Evolutionary conservation across 2,113 vertebrate genomes (phyloP), one percentile per base, ranked within the genome.

Genomic region (Hypocryptadius cinnamomeus): DNA sequence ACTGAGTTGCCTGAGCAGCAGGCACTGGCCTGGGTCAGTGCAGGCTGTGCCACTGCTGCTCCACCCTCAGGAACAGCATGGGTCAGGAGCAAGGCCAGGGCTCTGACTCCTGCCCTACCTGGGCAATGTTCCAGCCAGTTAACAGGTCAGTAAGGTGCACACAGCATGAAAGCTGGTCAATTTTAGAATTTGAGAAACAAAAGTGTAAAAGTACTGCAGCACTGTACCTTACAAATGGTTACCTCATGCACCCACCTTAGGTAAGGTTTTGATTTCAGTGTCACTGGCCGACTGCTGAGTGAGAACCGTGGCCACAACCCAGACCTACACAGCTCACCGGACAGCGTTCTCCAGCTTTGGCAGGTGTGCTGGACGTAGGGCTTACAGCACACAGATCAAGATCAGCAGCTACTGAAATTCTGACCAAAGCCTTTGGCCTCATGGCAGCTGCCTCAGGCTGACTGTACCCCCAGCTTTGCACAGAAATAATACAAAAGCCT

Each of bases 181-280:
- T 40, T 78, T 51, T 13, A 57, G 40, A 85, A 40, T 23, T 22
- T 28, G 56, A 84, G 39, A 73, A 89, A 74, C 11, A 2, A 1
- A 51, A 35, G 22, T 23, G n/a, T 24, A 65, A 16, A 64, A 44
- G 1, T 14, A 25, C 63, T 65, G 53, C 40, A 72, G 53, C 16
- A 2, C 3, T 57, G 30, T 7, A 81, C 13, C 17, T 81, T n/a
- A 59, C 48, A 35, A 24, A 53, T 1, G 13, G 65, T 60, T 42
- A 47, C 40, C 30, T 45, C 22, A 19, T 1, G 4, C 60, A 12
- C 19, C 8, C 0, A 0, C 15, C 3, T 48, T 14, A 25, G 1
- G 27, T 4, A 30, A 50, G n/a, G 48, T 22, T 61, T 69, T 61
- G 11, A 35, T 42, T 61, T 50, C 71, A 69, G 16, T 8, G 10